These are phyloP conservation scores for Tachycineta bicolor DNA, from an alignment of 2,113 vertebrate genomes.

Conservation along the genomic window DNA sequence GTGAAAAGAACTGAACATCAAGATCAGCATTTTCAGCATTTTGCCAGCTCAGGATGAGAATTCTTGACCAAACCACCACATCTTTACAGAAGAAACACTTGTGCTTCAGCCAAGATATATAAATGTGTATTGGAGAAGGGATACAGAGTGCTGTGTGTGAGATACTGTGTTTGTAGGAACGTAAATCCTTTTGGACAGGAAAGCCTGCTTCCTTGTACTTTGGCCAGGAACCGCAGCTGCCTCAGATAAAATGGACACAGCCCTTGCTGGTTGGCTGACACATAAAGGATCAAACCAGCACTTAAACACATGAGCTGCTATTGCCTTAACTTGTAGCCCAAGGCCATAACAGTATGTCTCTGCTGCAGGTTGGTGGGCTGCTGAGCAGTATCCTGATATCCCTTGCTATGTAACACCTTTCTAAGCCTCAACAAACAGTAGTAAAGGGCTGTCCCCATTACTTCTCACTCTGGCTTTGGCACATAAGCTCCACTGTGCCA, in stretches of 20 bases:
- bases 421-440: neutral
- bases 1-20: neutral
- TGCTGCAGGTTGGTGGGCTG: neutral
- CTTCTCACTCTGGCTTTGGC: neutral
- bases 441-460: neutral
- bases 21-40: neutral
- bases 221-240: neutral
- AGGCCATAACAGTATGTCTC: neutral
- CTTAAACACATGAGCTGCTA: neutral
- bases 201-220: neutral
- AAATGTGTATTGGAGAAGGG: neutral
- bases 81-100: slow-evolving; percentile 10
- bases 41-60: neutral
- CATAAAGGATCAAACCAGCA: neutral
- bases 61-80: neutral
- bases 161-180: neutral
- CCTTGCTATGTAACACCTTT: neutral
- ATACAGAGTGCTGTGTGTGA: neutral
- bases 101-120: slow-evolving; percentile 9
- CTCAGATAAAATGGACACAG: neutral
- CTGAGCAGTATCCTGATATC: neutral
- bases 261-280: neutral
- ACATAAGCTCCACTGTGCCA: neutral
- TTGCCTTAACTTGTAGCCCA: neutral
- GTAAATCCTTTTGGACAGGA: neutral